Base-by-base conservation (phyloP, 2,797 vertebrate species). In the Morus bassanus region DNA sequence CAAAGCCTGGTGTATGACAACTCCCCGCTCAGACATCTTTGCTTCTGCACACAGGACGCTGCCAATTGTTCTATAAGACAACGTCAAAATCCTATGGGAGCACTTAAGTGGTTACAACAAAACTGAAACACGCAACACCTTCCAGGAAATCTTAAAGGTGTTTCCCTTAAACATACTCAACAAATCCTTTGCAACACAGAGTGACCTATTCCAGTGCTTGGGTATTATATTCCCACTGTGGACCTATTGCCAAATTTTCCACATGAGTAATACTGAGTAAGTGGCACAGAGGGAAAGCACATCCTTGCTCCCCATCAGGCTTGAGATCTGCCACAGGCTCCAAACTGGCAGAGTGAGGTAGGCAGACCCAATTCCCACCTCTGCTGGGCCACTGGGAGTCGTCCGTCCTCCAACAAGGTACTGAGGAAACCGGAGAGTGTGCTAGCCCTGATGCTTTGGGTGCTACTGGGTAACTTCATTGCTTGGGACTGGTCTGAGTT, bases 101-200 rank as follows among this genome's bases (percentile, higher is more conserved):
- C 95, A 73, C 65, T 67, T 2, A 51, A 94, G 91, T 8, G 86
- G 93, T 96, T 94, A 76, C 70, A 67, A 88, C 86, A 93, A 79
- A 93, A 91, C 88, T 77, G 61, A 51, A 88, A 97, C 94, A 92
- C 72, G 77, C 96, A 96, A 30, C 88, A 88, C 78, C 77, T 96
- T 94, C 94, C 95, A 96, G 96, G 95, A 97, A 97, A 96, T 59
- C 59, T 84, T 74, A 21, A 86, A 97, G 95, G 95, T 96, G 86
- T 92, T 97, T 97, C 95, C 90, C 93, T 96, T 94, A 54, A 84
- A 92, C 77, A 73, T 15, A 68, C 68, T 92, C 81, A 68, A 89
- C 82, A 95, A 97, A 96, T 84, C 91, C 85, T 73, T 48, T 68
- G 72, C 70, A 63, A 21, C 65, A 73, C 37, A 73, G 64, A 92